Evolutionary conservation across 2,797 vertebrate species (phyloP), one percentile per base, ranked within the genome.

Genomic region (Schizopygopsis pylzovi): DNA sequence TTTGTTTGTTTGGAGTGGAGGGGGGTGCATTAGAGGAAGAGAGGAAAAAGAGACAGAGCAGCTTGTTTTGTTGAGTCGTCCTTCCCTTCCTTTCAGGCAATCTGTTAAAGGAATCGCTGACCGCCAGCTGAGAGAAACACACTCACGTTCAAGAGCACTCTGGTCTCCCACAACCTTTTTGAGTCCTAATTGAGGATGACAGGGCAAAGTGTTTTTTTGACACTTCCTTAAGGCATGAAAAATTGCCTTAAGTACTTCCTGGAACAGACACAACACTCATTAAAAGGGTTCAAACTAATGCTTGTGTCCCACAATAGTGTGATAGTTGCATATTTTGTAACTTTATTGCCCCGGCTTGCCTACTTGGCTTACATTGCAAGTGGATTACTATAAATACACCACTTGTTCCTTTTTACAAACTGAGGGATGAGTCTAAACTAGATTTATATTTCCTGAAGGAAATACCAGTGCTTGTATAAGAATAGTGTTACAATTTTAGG

Each of bases 21-120:
- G 33, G 33, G 33, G 86, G 77, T 11, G 13, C 52, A 4, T 0
- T 65, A 79, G 87, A 80, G 45, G 47, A 61, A 63, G 6, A 75
- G 41, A 33, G 16, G 47, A 73, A 22, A 15, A 25, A 83, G 88
- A 73, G 89, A 89, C 87, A 89, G 81, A 87, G 85, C 84, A 89
- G 91, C 63, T 70, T 54, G 45, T 68, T 84, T 73, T 90, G 87
- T 90, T 89, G 86, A 86, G 41, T 33, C 77, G 83, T 79, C 88
- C 87, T 90, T 89, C 91, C 28, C 15, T 15, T 65, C 73, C 86
- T 56, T 84, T 86, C 81, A 89, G 88, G 91, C 22, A 47, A 67
- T 78, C 39, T 85, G 71, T 76, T 56, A 59, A 79, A 80, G 68
- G 43, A 81, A 73, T 75, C 65, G n/a, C 63, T 85, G 84, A 85